These are phyloP conservation scores for Brotogeris chrysoptera DNA, from an alignment of 2,797 vertebrate species.

Conservation along the genomic window DNA sequence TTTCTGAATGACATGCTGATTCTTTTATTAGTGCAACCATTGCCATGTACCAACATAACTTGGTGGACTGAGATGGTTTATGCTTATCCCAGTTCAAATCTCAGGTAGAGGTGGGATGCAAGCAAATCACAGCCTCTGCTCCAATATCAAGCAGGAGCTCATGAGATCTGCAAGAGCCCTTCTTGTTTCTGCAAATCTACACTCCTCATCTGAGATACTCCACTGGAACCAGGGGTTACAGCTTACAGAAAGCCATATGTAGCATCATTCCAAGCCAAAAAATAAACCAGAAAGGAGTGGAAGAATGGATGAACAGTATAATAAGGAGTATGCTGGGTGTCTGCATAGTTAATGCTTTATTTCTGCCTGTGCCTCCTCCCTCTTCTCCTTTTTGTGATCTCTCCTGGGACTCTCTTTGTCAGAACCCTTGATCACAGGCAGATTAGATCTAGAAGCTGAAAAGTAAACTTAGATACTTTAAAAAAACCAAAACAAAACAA, in stretches of 20 bases:
- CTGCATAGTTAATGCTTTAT: background rate
- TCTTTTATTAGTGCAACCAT: background rate
- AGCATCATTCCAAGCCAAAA: background rate
- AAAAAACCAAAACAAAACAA: background rate
- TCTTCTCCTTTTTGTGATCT: background rate
- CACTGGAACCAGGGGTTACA: background rate
- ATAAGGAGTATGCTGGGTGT: background rate
- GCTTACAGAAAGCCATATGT: background rate
- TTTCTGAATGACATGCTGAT: background rate
- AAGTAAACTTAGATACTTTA: background rate
- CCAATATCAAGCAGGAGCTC: background rate
- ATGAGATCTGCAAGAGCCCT: background rate
- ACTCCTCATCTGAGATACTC: background rate
- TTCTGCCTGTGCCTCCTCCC: background rate
- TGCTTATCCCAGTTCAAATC: background rate
- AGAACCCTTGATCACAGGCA: background rate
- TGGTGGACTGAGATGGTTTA: background rate
- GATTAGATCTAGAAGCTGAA: background rate
- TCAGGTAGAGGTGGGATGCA: background rate
- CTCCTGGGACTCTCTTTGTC: background rate
- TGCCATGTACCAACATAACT: background rate
- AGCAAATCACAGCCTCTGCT: background rate
- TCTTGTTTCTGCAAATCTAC: background rate
- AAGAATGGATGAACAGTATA: background rate
- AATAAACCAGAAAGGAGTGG: background rate